phyloP scores from a whole-genome alignment of 2,113 vertebrate species.

The Speoplatyrhinus poulsoni region DNA sequence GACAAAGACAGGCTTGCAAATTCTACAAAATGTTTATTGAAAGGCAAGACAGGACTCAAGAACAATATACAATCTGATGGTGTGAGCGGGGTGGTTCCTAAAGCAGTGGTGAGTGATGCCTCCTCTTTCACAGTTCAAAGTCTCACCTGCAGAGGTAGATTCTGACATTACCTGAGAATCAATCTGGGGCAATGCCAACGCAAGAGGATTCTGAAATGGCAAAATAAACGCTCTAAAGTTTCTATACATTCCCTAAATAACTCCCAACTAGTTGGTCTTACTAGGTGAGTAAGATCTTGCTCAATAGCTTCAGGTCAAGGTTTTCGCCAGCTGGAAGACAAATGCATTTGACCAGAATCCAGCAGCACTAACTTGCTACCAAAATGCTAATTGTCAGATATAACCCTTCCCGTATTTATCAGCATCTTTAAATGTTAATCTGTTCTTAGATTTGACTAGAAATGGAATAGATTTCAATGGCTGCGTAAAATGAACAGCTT shows the following conservation, averaged over 20 bases:
- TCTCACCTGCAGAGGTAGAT: conserved; percentile 93
- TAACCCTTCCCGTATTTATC: too few relatives aligned
- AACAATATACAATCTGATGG: conserved; percentile 83
- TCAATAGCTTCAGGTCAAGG: neutral
- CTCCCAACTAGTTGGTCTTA: neutral
- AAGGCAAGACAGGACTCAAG: conserved; percentile 88
- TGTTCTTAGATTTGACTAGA: too few relatives aligned
- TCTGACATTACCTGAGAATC: conserved; percentile 92
- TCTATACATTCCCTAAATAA: too few relatives aligned
- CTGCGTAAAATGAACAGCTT: too few relatives aligned
- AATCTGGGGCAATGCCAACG: conserved; percentile 74
- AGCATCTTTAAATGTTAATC: too few relatives aligned
- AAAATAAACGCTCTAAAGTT: neutral
- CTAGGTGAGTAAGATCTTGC: neutral
- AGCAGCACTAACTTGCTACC: neutral
- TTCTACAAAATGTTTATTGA: conserved; percentile 96
- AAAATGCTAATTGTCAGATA: too few relatives aligned
- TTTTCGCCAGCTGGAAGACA: neutral
- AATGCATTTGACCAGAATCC: neutral
- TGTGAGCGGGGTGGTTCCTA: conserved; percentile 67
- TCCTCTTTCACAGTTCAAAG: conserved; percentile 86
- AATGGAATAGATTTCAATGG: too few relatives aligned
- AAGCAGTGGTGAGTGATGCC: conserved; percentile 82
- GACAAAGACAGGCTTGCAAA: conserved; percentile 79
- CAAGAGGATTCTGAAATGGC: conserved; percentile 9